phyloP scores from a whole-genome alignment of 2,113 vertebrate species.

The Platysteira castanea region DNA sequence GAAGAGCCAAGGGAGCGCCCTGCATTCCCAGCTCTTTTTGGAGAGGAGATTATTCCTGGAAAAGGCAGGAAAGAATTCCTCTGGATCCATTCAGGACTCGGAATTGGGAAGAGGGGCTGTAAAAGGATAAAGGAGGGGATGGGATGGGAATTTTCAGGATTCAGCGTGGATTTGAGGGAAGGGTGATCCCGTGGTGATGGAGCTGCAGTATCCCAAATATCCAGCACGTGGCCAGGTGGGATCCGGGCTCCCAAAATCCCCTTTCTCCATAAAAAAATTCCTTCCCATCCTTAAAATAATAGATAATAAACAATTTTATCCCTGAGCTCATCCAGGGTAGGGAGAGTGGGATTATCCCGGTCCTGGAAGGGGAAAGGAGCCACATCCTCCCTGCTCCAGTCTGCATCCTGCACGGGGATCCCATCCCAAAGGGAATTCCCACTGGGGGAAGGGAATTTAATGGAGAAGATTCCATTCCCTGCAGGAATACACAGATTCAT shows the following conservation, averaged over 20 bases:
- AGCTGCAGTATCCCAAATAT: background rate
- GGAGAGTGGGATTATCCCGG: background rate
- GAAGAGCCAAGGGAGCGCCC: background rate
- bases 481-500: background rate
- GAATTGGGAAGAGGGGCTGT: background rate
- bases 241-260: background rate
- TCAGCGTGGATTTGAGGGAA: background rate
- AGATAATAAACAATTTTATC: background rate
- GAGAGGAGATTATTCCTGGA: background rate
- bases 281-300: background rate
- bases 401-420: background rate
- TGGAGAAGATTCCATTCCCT: background rate
- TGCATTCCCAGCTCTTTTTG: background rate
- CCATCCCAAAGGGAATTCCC: background rate
- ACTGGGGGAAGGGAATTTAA: background rate
- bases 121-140: background rate
- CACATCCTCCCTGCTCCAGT: background rate
- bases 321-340: background rate
- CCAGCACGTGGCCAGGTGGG: background rate
- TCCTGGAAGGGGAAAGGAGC: background rate
- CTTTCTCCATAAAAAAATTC: background rate
- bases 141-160: background rate
- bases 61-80: background rate
- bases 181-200: background rate
- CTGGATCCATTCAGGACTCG: background rate